Base-by-base conservation (phyloP, 2,888 invertebrate species). In the Rhimphoctona megacephalus region DNA sequence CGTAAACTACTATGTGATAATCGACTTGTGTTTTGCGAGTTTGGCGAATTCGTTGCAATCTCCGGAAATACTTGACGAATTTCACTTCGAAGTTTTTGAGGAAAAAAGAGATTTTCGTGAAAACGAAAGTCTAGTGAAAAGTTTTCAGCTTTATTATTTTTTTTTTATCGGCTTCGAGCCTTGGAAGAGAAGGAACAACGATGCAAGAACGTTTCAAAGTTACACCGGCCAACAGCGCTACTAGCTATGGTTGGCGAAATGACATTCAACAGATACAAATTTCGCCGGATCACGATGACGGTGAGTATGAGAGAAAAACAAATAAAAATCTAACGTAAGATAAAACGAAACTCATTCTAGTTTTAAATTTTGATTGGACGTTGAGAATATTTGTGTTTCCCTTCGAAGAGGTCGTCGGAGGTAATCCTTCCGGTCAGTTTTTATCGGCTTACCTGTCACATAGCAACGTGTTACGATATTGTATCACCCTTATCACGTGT, bases 171-270 rank as follows among this genome's bases (percentile, higher is more conserved):
- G 6, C 30, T 25, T 30, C 49, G 70, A 22, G 19, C 36, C 49
- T 67, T 30, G 46, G 19, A 61, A 69, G 70, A 73, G 22, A 74
- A 80, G n/a, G 73, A 49, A 72, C 22, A 8, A 88, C 69, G 70
- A 90, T 90, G 90, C 88, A 92, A 89, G 93, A 93, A 83, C 90
- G 93, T 43, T 93, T 93, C 87, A 91, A 90, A 88, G 93, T 93
- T 79, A 93, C 93, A 85, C 93, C 92, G 90, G 91, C 93, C 57
- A 91, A 88, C 81, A 91, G 88, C 82, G 84, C 90, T 52, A 80
- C 87, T 43, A 84, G 83, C 25, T 88, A 89, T 80, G 89, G 88
- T 30, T 90, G 89, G 73, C 87, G 88, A 8, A 91, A 91, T 70
- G 89, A 85, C 36, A 46, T 87, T 54, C 78, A 79, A 30, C 85